Evolutionary conservation across 2,797 vertebrate species (phyloP), one percentile per base, ranked within the genome.

Genomic region (Triplophysa bombifrons): DNA sequence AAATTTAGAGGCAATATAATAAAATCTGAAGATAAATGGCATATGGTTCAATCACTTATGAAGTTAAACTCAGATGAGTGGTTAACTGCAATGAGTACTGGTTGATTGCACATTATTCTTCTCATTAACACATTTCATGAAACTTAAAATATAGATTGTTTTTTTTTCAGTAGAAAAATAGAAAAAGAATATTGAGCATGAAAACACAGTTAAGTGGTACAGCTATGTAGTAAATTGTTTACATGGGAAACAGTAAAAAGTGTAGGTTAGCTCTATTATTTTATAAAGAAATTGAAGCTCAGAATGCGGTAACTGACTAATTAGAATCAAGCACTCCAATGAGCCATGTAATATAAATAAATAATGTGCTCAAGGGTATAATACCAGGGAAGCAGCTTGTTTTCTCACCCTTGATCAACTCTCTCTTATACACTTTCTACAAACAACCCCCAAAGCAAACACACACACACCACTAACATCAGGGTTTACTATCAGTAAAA

Each of bases 401-500:
- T 41, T 41, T 41, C 9, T 41, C 10, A 41, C 41, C 41, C 41
- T 41, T 41, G 10, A 41, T 11, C 34, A 11, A 41, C 4, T 11
- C 9, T 41, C 38, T 41, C 34, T 38, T 38, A 38, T 41, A 20
- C 55, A 58, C 4, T 58, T 22, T 22, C 9, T 22, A 60, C n/a
- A 66, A 66, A 38, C 6, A 44, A 19, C 19, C 20, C 22, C 41
- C 56, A 11, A 14, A n/a, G 19, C 22, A 1, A 27, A 61, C 66
- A 63, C 41, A 81, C 41, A 38, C 22, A 68, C 22, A 25, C 19
- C 14, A 55, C 19, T n/a, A 10, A 55, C 51, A 55, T 55, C 19
- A 55, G 0, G n/a, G n/a, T 55, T n/a, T 79, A 73, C 48, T 82
- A 82, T 82, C 80, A 61, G 65, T 22, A 9, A 46, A 60, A 60